Evolutionary conservation across 2,888 invertebrate species (phyloP).

Genomic region (Plagiodera versicolora): DNA sequence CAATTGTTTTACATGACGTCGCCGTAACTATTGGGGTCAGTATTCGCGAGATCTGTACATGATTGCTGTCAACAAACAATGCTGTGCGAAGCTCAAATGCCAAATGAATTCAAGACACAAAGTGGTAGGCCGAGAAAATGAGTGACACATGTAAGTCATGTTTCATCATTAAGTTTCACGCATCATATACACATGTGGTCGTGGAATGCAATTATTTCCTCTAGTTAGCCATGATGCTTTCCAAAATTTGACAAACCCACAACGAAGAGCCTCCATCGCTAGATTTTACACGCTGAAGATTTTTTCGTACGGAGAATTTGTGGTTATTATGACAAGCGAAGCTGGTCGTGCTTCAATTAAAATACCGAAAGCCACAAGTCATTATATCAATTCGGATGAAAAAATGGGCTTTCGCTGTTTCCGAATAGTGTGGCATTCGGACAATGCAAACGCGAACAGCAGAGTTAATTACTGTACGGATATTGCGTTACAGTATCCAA

Average conservation of each 20-base stretch:
- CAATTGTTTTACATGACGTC: constrained; percentile 44
- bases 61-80: constrained; percentile 31
- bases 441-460: constrained; percentile 14
- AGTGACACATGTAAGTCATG: constrained; percentile 55
- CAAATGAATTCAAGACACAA: constrained; percentile 44
- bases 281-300: neutral
- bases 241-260: constrained; percentile 28
- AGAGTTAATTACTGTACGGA: constrained; percentile 22
- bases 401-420: constrained; percentile 14
- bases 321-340: constrained; percentile 19
- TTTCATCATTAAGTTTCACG: constrained; percentile 50
- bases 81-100: constrained; percentile 39
- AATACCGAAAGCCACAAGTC: constrained; percentile 20
- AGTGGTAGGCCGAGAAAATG: constrained; percentile 48
- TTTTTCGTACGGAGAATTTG: constrained; percentile 1
- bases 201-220: constrained; percentile 52
- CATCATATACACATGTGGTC: constrained; percentile 53
- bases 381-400: constrained; percentile 18
- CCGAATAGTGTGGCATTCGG: constrained; percentile 19
- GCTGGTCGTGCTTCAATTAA: constrained; percentile 19
- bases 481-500: constrained; percentile 21
- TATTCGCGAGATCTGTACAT: constrained; percentile 24
- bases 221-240: constrained; percentile 47
- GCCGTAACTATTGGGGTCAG: constrained; percentile 18
- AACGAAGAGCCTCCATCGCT: neutral